phyloP scores from a whole-genome alignment of 1,140 invertebrate species.

The Medauroidea extradentata region DNA sequence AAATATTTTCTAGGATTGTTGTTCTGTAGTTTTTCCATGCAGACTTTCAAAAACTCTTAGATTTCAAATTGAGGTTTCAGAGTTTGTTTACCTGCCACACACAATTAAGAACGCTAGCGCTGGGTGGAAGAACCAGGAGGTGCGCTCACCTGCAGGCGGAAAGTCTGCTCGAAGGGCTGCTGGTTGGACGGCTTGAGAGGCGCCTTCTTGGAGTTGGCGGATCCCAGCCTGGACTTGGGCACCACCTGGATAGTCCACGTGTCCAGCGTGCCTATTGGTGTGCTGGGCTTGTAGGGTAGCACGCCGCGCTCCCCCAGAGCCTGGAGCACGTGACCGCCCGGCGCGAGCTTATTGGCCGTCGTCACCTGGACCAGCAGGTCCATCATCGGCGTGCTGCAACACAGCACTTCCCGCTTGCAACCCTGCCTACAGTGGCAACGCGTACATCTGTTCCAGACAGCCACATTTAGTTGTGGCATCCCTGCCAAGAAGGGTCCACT shows the following conservation, averaged over 20 bases:
- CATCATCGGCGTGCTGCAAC: constrained; percentile 75
- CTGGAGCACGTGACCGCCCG: constrained; percentile 67
- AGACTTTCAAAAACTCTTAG: no score
- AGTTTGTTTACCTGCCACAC: no score
- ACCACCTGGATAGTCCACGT: constrained; percentile 54
- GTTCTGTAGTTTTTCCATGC: no score
- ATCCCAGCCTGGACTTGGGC: constrained; percentile 52
- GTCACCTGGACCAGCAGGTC: constrained; percentile 74
- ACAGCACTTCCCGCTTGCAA: no score
- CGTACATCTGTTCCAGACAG: no score
- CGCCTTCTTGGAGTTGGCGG: constrained; percentile 42
- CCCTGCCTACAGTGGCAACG: no score
- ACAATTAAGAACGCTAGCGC: no score
- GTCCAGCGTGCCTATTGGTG: constrained; percentile 65
- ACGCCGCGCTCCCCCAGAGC: constrained; percentile 58
- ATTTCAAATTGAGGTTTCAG: no score
- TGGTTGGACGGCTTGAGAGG: constrained; percentile 36
- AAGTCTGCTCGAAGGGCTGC: constrained; percentile 71
- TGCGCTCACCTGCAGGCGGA: constrained; percentile 56
- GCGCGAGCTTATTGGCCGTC: constrained; percentile 65
- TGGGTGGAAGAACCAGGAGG: neutral
- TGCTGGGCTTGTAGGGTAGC: constrained; percentile 71
- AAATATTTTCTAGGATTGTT: no score
- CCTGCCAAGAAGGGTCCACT: no score
- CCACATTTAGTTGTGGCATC: no score